phyloP scores from a whole-genome alignment of 2,888 invertebrate species.

The Scaptomyza cyrtandrae region DNA sequence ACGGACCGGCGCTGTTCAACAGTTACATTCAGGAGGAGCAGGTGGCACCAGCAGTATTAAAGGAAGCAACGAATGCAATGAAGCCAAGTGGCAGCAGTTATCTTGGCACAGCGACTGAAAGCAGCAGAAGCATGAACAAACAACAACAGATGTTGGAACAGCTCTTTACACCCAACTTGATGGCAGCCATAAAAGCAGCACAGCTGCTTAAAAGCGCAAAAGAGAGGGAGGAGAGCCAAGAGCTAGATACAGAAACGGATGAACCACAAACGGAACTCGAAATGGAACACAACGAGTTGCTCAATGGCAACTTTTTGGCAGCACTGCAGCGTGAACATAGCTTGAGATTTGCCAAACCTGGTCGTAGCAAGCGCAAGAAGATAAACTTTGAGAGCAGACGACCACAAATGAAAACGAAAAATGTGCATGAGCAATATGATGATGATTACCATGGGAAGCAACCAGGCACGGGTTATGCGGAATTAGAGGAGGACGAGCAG shows the following conservation, averaged over 20 bases:
- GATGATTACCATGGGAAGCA: slow-evolving; percentile 58
- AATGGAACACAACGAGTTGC: slow-evolving; percentile 65
- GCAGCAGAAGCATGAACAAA: slow-evolving; percentile 17
- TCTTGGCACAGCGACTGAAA: slow-evolving; percentile 20
- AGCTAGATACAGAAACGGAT: slow-evolving; percentile 16
- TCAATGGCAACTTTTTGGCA: slow-evolving; percentile 74
- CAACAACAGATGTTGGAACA: slow-evolving; percentile 64
- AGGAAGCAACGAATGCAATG: slow-evolving; percentile 17
- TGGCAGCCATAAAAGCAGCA: slow-evolving; percentile 55
- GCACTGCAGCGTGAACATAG: slow-evolving; percentile 75
- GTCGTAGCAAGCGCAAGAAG: slow-evolving; percentile 50
- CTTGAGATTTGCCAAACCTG: slow-evolving; percentile 44
- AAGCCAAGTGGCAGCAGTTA: slow-evolving; percentile 28
- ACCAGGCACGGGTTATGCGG: slow-evolving; percentile 23
- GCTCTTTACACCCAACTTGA: slow-evolving; percentile 65
- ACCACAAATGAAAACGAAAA: not conserved
- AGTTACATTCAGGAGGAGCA: slow-evolving; percentile 48
- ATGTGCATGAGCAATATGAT: slow-evolving; percentile 40
- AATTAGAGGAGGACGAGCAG: not conserved
- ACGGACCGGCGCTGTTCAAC: slow-evolving; percentile 73
- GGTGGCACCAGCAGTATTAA: not conserved
- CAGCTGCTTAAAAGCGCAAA: slow-evolving; percentile 29
- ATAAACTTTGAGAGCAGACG: not conserved
- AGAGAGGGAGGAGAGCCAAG: slow-evolving; percentile 5
- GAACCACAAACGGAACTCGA: slow-evolving; percentile 26